Base-by-base conservation (phyloP, 1,140 invertebrate species). In the Akabosia matsudoensis region DNA sequence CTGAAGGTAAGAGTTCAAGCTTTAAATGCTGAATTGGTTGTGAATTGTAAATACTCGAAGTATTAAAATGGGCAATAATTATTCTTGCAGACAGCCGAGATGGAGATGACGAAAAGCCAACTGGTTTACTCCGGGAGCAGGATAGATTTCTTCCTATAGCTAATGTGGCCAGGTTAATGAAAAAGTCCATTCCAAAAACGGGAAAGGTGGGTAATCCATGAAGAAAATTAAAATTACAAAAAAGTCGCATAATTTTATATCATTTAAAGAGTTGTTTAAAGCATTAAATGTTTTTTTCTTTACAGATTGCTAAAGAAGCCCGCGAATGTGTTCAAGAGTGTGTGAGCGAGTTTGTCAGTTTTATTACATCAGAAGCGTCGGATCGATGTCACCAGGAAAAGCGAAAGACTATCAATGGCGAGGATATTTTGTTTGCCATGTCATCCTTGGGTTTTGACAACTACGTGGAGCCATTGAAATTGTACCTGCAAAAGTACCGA, bases 161-260 rank as follows among this genome's bases (percentile, higher is more conserved):
- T 26, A 99, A 99, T 87, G 96, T 99, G 61, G 95, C 96, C 0
- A 93, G 98, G 86, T 98, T 99, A 54, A 99, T 99, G 98, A 99
- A 99, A 86, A 91, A 93, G 84, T 94, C 95, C 3, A 96, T 99
- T 81, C 97, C 97, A 3, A 92, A 94, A 78, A 91, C 93, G 81
- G 97, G 97, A 82, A 99, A 99, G 88, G 92, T 95, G 88, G 84
- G 37, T 10, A 18, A 45, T 45, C 7, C 18, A 45, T 45, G 7
- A 45, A 45, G 37, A n/a, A n/a, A n/a, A n/a, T n/a, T n/a, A n/a
- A n/a, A n/a, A n/a, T n/a, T n/a, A 74, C 33, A 4, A 70, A 74
- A 4, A 34, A 56, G 3, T 7, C n/a, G n/a, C n/a, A n/a, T n/a
- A 22, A 24, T 61, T 22, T 37, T 34, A 37, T 31, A 74, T 75